Conservation (phyloP, 30 jellyfish, hydroid and myxozoan species). For the Euphysa ruthae region DNA sequence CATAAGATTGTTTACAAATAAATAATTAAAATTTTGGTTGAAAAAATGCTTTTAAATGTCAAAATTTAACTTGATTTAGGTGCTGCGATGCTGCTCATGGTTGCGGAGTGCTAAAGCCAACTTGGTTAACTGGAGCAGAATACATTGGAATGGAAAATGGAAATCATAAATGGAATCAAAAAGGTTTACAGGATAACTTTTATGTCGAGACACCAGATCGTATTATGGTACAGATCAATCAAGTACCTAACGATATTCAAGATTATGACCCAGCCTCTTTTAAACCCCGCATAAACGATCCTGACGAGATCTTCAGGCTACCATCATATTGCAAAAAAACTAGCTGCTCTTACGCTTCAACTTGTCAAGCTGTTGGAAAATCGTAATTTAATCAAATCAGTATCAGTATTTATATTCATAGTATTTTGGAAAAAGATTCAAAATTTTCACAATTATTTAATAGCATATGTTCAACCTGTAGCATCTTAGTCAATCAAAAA, state of each 20-base stretch:
- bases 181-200: constrained; percentile 31
- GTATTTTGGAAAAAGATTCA: too few relatives aligned
- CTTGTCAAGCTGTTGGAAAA: constrained; percentile 35
- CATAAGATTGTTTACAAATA: too few relatives aligned
- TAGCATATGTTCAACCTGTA: too few relatives aligned
- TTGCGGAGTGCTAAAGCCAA: constrained; percentile 36
- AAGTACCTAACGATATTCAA: constrained; percentile 39
- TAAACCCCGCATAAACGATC: neutral
- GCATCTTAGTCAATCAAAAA: too few relatives aligned
- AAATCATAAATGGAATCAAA: constrained; percentile 28
- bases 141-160: constrained; percentile 7
- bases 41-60: too few relatives aligned
- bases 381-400: too few relatives aligned
- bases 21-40: too few relatives aligned
- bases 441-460: too few relatives aligned
- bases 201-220: constrained; percentile 27
- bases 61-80: constrained; percentile 4
- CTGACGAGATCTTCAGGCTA: constrained; percentile 5
- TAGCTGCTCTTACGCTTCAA: constrained; percentile 18
- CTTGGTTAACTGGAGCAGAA: constrained; percentile 22
- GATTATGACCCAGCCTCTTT: constrained; percentile 24
- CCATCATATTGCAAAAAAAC: constrained; percentile 23
- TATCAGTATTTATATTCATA: too few relatives aligned
- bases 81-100: constrained; percentile 45
- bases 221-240: constrained; percentile 24